phyloP scores from a whole-genome alignment of 2,888 invertebrate species.

The Alviniconcha strummeri region DNA sequence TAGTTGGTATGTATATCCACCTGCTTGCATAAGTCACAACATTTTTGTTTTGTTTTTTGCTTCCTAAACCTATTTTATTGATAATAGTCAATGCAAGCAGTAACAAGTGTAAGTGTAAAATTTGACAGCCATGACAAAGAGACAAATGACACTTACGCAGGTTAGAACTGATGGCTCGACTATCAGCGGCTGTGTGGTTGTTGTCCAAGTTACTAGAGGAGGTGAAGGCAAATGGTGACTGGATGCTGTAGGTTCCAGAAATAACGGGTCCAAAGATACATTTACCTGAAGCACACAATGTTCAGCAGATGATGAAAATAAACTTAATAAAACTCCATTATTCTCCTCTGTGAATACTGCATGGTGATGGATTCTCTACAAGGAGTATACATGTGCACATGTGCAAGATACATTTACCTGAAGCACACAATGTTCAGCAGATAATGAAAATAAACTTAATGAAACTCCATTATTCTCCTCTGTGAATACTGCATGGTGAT shows the following conservation, averaged over 20 bases:
- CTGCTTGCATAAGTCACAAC: too few species aligned
- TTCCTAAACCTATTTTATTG: too few species aligned
- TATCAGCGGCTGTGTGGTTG: constrained; percentile 49
- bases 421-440: not conserved
- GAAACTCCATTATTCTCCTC: not conserved
- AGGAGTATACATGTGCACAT: too few species aligned
- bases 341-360: not conserved
- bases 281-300: constrained; percentile 35
- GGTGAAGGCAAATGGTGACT: constrained; percentile 44
- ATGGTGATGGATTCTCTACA: too few species aligned
- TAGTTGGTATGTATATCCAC: too few species aligned
- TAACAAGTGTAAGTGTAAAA: too few species aligned
- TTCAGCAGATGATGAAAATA: not conserved
- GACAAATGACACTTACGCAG: constrained; percentile 20
- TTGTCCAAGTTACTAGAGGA: constrained; percentile 50
- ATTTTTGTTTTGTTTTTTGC: too few species aligned
- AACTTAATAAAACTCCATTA: not conserved
- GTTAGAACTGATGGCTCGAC: constrained; percentile 42
- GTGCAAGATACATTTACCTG: constrained; percentile 51
- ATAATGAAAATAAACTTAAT: not conserved
- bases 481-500: too few species aligned
- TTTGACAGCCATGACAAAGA: too few species aligned
- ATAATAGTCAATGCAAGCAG: too few species aligned
- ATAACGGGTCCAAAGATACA: constrained; percentile 56
- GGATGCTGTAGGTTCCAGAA: constrained; percentile 56